Percentiles rank a stretch among this genome's conserved stretches.
Conservation (phyloP, 2,113 vertebrate species). For the Strix aluco region DNA sequence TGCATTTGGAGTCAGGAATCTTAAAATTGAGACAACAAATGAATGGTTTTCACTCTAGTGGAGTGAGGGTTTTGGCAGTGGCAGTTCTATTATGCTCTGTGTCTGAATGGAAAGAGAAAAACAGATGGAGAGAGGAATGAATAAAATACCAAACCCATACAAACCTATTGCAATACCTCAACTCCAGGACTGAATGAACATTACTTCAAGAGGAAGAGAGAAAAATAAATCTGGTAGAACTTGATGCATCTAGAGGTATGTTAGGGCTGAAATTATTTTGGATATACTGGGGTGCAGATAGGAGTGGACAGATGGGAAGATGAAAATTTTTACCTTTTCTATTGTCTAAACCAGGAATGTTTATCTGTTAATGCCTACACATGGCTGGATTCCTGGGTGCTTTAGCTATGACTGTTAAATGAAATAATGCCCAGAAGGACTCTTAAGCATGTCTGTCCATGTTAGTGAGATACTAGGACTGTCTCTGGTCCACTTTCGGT, state of each 20-base stretch:
- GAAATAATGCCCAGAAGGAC: background rate
- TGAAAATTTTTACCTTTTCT: slow-evolving; percentile 49
- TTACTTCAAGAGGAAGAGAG: background rate
- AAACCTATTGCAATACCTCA: background rate
- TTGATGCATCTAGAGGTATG: background rate
- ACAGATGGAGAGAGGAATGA: slow-evolving; percentile 2
- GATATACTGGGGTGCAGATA: background rate
- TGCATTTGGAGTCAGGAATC: slow-evolving; percentile 73
- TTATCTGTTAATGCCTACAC: background rate
- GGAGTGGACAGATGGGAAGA: background rate
- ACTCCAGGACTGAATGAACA: slow-evolving; percentile 6
- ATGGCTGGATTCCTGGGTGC: background rate
- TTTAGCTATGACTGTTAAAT: background rate
- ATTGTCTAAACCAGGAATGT: background rate
- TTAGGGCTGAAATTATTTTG: slow-evolving; percentile 5
- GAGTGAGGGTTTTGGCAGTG: slow-evolving; percentile 69
- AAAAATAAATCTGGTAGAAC: background rate
- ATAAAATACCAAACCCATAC: slow-evolving; percentile 41
- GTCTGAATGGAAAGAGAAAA: slow-evolving; percentile 55
- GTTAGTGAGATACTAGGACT: background rate
- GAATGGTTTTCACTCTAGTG: slow-evolving; percentile 78
- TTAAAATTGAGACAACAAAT: slow-evolving; percentile 79
- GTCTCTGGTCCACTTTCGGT: background rate
- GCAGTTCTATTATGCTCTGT: slow-evolving; percentile 69
- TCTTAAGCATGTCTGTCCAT: background rate